These are phyloP conservation scores for Apaloderma vittatum DNA, from an alignment of 2,113 vertebrate genomes.

Conservation along the genomic window DNA sequence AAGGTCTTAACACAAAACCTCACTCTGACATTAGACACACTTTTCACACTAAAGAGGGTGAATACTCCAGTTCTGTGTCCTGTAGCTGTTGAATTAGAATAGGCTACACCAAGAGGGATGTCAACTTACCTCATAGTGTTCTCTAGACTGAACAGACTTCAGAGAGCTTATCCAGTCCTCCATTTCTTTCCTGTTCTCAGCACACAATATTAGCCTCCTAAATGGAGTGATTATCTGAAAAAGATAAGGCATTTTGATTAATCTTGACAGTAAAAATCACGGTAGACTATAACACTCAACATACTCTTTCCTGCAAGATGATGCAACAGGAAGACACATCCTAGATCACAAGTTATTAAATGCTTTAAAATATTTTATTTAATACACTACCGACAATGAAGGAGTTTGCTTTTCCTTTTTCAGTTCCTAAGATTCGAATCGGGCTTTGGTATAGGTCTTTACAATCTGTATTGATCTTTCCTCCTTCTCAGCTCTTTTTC, in stretches of 20 bases:
- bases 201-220: slow-evolving; percentile 90
- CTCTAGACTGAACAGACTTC: slow-evolving; percentile 93
- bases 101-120: background rate
- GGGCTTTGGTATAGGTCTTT: background rate
- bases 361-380: background rate
- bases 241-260: slow-evolving; percentile 28
- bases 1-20: background rate
- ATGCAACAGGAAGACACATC: background rate
- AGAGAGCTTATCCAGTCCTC: slow-evolving; percentile 94
- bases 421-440: background rate
- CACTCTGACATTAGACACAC: background rate
- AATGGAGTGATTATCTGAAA: slow-evolving; percentile 92
- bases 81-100: background rate
- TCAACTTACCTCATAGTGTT: slow-evolving; percentile 94
- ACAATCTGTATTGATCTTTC: background rate
- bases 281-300: background rate
- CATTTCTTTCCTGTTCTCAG: slow-evolving; percentile 94
- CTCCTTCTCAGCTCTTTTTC: background rate
- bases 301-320: background rate
- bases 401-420: background rate
- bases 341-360: background rate
- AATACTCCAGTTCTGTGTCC: background rate
- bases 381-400: background rate
- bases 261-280: background rate
- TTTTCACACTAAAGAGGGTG: background rate